phyloP scores from a whole-genome alignment of 2,113 vertebrate genomes.

The Bucco capensis region DNA sequence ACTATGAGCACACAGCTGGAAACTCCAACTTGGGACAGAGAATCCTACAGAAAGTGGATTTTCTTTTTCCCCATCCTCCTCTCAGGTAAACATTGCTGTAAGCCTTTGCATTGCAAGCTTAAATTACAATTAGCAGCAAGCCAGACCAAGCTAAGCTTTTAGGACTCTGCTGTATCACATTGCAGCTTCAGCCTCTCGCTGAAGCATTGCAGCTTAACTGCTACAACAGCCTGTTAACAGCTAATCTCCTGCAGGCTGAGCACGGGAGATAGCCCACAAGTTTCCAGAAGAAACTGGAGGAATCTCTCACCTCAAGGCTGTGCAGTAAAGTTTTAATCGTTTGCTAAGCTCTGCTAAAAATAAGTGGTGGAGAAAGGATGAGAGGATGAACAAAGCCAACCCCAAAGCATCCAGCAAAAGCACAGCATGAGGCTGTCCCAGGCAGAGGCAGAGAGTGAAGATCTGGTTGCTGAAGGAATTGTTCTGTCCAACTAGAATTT shows the following conservation, averaged over 20 bases:
- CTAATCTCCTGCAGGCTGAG: background rate
- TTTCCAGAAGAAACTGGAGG: background rate
- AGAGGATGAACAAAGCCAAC: background rate
- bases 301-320: background rate
- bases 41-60: background rate
- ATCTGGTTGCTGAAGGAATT: background rate
- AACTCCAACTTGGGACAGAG: background rate
- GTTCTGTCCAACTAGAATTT: background rate
- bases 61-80: background rate
- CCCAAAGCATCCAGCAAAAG: background rate
- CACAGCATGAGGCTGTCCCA: accelerated
- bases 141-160: background rate
- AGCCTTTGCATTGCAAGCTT: background rate
- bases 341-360: background rate
- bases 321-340: background rate
- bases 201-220: background rate
- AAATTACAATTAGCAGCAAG: background rate
- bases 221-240: background rate
- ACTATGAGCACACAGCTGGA: background rate
- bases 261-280: background rate
- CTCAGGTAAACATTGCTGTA: background rate
- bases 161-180: background rate
- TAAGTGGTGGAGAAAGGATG: background rate
- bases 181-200: background rate
- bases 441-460: accelerated